phyloP scores from a whole-genome alignment of 1,140 invertebrate genomes.

The Pogonomyrmex californicus region DNA sequence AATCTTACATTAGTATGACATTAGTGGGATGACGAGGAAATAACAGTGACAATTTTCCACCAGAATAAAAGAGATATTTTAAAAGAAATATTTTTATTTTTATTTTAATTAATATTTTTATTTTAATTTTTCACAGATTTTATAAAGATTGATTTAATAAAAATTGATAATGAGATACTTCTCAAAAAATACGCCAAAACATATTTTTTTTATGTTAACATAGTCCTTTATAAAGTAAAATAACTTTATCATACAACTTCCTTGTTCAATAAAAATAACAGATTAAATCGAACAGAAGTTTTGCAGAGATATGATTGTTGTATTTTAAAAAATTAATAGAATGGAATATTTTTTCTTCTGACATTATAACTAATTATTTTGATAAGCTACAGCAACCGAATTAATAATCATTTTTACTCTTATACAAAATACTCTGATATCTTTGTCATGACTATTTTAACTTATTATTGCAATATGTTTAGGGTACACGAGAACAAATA shows the following conservation, averaged over 20 bases:
- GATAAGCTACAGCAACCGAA: background rate
- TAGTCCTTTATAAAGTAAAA: background rate
- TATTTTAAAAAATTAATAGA: background rate
- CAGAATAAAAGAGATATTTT: background rate
- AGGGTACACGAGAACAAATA: constrained; percentile 2
- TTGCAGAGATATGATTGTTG: background rate
- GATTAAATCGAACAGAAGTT: background rate
- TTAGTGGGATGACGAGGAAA: background rate
- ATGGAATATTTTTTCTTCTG: background rate
- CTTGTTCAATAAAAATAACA: background rate
- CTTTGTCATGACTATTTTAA: constrained; percentile 6
- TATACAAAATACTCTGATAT: constrained; percentile 4
- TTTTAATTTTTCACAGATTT: background rate
- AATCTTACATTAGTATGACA: background rate
- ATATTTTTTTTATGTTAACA: background rate
- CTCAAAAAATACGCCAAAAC: background rate
- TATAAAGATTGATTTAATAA: too few relatives aligned
- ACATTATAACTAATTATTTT: background rate
- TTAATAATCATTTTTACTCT: background rate
- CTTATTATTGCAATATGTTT: background rate
- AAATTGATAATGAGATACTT: background rate
- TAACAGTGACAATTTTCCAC: constrained; percentile 21
- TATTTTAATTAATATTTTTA: background rate
- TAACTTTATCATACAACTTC: background rate
- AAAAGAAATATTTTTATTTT: background rate